Base-by-base conservation (phyloP, 1,140 invertebrate genomes). In the Zaprionus inermis region DNA sequence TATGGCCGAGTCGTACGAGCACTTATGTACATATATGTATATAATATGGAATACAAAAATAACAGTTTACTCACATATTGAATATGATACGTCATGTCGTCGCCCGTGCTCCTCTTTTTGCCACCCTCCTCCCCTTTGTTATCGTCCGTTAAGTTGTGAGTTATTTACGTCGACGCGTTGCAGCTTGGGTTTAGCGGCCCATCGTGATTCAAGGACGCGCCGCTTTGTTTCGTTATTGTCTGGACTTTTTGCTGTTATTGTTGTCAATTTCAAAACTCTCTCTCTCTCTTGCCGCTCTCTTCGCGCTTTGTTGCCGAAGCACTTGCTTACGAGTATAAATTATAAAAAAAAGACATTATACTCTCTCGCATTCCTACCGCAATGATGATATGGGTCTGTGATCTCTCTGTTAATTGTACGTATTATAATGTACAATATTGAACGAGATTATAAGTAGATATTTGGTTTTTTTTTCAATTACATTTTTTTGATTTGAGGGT, bases 171-270 rank as follows among this genome's bases (percentile, higher is more conserved):
- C 81, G 64, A 18, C 46, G 67, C 46, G 66, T 49, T 46, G 73
- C 30, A 56, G 61, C 55, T 81, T 32, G 83, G 83, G 83, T 86
- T 86, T 86, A 86, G 72, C 83, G 83, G 83, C 83, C 70, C 83
- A 77, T 77, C 72, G 73, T 72, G 71, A 79, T 86, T 86, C 83
- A 86, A 86, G 83, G 83, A 86, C 83, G 76, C 67, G 66, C 7
- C 69, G 79, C 67, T 79, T 86, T 82, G 79, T 79, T 88, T 86
- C 82, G 83, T 86, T 88, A 79, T 83, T 88, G 83, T 86, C 83
- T 86, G 83, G 83, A 79, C 63, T 68, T 75, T 24, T 61, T 69
- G 58, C 46, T 58, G 58, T 57, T 69, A 52, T 34, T 74, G 18
- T 24, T 57, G 18, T 36, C 46, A n/a, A 20, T 65, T 61, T 63